A percentile compares a stretch with the other conserved stretches of the same genome.
These are phyloP conservation scores for Alexandromys fortis DNA, from an alignment of 2,113 vertebrate genomes.

Conservation along the genomic window DNA sequence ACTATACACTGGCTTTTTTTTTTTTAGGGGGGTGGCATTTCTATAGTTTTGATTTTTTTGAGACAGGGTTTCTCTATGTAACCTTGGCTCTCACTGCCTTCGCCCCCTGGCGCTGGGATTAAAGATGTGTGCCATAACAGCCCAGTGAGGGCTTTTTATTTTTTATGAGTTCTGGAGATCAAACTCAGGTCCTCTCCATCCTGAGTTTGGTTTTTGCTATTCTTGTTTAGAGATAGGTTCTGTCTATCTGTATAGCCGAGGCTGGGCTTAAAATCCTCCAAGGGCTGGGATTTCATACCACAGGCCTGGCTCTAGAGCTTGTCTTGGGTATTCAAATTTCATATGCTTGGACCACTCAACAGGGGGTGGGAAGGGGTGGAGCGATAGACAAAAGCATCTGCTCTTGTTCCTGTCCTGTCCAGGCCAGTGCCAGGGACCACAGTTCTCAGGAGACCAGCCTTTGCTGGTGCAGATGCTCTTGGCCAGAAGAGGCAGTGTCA, in stretches of 20 bases:
- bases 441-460: neutral
- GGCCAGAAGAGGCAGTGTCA: neutral
- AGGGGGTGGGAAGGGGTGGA: neutral
- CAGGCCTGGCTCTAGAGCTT: neutral
- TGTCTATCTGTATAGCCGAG: neutral
- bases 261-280: neutral
- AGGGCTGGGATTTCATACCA: neutral
- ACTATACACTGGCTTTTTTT: neutral
- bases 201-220: neutral
- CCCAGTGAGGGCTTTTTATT: neutral
- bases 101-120: neutral
- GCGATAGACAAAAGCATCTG: neutral
- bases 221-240: neutral
- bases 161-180: neutral
- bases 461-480: neutral
- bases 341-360: too few relatives aligned
- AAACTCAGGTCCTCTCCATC: neutral
- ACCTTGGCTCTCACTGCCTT: neutral
- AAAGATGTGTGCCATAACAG: neutral
- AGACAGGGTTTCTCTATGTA: neutral
- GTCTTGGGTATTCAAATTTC: neutral
- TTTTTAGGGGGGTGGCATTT: neutral
- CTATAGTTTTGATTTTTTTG: neutral
- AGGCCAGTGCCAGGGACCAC: neutral
- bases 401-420: neutral